Conservation (phyloP, 2,113 vertebrate genomes). For the Chlorodrepanis virens region DNA sequence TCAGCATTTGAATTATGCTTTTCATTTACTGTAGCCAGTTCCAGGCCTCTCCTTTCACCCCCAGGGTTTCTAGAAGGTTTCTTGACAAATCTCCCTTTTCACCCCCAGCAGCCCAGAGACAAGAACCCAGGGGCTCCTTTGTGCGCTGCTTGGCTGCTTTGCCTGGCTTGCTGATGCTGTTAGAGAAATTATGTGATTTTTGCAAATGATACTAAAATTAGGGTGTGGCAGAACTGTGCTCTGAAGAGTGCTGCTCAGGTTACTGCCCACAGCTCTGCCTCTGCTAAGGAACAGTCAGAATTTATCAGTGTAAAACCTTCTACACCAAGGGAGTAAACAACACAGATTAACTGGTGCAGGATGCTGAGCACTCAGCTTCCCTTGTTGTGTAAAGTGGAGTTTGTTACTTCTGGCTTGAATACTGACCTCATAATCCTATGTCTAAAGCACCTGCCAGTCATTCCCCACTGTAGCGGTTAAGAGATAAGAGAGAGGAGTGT, state of each 20-base stretch:
- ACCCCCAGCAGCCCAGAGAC: background rate
- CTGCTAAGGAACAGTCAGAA: background rate
- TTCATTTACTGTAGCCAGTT: background rate
- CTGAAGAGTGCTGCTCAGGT: background rate
- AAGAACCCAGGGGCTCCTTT: background rate
- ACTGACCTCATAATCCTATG: background rate
- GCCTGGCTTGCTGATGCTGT: background rate
- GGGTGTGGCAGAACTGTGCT: background rate
- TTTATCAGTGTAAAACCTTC: background rate
- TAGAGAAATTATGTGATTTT: background rate
- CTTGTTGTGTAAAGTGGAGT: background rate
- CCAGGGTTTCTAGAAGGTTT: background rate
- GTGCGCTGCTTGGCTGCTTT: background rate
- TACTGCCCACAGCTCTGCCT: background rate
- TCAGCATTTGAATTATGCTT: constrained; percentile 18
- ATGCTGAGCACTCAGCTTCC: background rate
- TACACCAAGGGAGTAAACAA: background rate
- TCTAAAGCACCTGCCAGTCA: background rate
- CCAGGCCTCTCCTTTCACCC: background rate
- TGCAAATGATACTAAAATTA: background rate
- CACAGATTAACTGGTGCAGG: background rate
- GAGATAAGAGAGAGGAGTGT: background rate
- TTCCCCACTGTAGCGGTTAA: background rate
- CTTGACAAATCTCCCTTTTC: background rate
- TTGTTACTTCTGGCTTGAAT: background rate